Base-by-base conservation (phyloP, 2,888 invertebrate species). In the Rhamphomyia laevipes region DNA sequence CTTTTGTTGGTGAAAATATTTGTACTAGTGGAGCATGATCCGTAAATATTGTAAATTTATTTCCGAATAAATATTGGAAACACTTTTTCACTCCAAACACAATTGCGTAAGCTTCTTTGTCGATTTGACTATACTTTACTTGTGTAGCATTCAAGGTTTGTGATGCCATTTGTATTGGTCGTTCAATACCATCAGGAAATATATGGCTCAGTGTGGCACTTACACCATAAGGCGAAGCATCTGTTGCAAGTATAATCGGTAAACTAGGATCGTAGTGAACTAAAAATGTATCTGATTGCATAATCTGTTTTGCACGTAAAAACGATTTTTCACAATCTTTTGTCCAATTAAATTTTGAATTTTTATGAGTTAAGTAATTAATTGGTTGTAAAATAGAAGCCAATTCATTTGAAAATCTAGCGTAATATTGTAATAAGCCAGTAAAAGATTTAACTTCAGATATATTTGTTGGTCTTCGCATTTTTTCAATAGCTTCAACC, bases 41-140 rank as follows among this genome's bases (percentile, higher is more conserved):
- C 5, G 67, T 67, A 9, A 59, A 38, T 13, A 71, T 53, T 1
- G 56, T 61, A 53, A 73, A 72, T 5, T 57, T 53, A 3, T 63
- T 51, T 4, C 67, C 70, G 52, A 58, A 64, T 5, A 71, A 30
- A 53, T 66, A 72, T 11, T n/a, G n/a, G n/a, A n/a, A n/a, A n/a
- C n/a, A n/a, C n/a, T n/a, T n/a, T n/a, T n/a, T n/a, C n/a, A n/a
- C n/a, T n/a, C n/a, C n/a, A n/a, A n/a, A n/a, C n/a, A n/a, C n/a
- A n/a, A n/a, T n/a, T n/a, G n/a, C n/a, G n/a, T n/a, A n/a, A n/a
- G n/a, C n/a, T n/a, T n/a, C n/a, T n/a, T n/a, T n/a, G n/a, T n/a
- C n/a, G n/a, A n/a, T n/a, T n/a, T n/a, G n/a, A n/a, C n/a, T n/a
- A n/a, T n/a, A n/a, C n/a, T n/a, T n/a, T n/a, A n/a, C n/a, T n/a